Evolutionary conservation across 2,797 vertebrate species (phyloP).

Genomic region (Intellagama lesueurii): DNA sequence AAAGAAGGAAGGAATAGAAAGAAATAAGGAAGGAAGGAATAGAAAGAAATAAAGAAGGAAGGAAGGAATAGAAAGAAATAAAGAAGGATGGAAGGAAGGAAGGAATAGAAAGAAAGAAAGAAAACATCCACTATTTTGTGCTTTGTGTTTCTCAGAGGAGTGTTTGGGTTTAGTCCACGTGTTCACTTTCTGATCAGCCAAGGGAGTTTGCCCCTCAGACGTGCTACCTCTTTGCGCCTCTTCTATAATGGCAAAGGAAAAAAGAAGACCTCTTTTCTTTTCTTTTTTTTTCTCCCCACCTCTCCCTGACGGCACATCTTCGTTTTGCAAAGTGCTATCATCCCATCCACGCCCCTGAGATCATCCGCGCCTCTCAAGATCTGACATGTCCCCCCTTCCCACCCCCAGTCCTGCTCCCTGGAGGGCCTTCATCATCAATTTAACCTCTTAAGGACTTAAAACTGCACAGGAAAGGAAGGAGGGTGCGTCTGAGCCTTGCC

Average conservation of each 20-base stretch:
- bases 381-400: neutral
- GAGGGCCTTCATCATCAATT: neutral
- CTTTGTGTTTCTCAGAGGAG: neutral
- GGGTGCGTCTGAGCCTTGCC: neutral
- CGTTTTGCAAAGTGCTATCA: constrained; percentile 2
- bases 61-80: too few species aligned
- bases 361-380: constrained; percentile 1
- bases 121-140: neutral
- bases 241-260: too few species aligned
- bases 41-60: too few species aligned
- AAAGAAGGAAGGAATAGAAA: too few species aligned
- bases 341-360: neutral
- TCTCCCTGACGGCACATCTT: neutral
- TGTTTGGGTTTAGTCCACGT: neutral
- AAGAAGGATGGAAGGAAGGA: neutral
- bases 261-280: neutral
- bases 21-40: too few species aligned
- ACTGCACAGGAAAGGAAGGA: neutral
- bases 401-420: neutral
- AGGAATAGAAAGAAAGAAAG: too few species aligned
- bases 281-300: neutral
- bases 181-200: neutral
- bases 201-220: neutral
- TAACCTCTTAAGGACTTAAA: constrained; percentile 33
- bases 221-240: neutral